phyloP scores from a whole-genome alignment of 1,140 invertebrate species.

The Dendroctonus ponderosae region DNA sequence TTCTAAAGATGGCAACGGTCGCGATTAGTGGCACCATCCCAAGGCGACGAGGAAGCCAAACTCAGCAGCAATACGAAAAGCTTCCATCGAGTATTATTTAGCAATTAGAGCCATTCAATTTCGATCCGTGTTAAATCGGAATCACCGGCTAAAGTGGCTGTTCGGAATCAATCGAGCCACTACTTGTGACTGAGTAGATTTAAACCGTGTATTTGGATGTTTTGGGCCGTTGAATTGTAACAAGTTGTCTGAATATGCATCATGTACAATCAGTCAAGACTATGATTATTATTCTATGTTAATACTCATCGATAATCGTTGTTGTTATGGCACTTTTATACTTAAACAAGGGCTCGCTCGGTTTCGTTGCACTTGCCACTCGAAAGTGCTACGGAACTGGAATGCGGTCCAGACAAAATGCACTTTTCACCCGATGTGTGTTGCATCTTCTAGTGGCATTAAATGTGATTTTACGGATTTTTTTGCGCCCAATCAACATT shows the following conservation, averaged over 20 bases:
- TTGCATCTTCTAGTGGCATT: no score
- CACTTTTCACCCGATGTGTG: no score
- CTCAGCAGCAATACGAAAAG: slow-evolving; percentile 63
- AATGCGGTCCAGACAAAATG: no score
- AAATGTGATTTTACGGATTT: no score
- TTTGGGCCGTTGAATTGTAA: slow-evolving; percentile 5
- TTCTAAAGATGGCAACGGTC: slow-evolving; percentile 41
- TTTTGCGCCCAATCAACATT: no score
- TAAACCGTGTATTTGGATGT: neutral
- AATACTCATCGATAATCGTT: neutral
- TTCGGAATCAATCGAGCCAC: neutral
- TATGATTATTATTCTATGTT: neutral
- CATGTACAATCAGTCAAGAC: slow-evolving; percentile 23
- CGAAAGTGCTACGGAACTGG: no score
- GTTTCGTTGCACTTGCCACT: no score
- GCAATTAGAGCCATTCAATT: slow-evolving; percentile 27
- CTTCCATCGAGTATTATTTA: slow-evolving; percentile 69
- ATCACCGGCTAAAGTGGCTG: neutral
- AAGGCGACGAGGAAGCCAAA: slow-evolving; percentile 52
- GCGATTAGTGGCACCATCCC: slow-evolving; percentile 54
- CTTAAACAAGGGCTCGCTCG: slow-evolving; percentile 10
- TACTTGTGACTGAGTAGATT: slow-evolving; percentile 22
- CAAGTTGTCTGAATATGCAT: slow-evolving; percentile 10
- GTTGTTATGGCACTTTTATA: slow-evolving; percentile 27
- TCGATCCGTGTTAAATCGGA: slow-evolving; percentile 15